Percentiles rank a stretch among this genome's conserved stretches.
phyloP scores from a whole-genome alignment of 2,113 vertebrate species.

The Eublepharis macularius region DNA sequence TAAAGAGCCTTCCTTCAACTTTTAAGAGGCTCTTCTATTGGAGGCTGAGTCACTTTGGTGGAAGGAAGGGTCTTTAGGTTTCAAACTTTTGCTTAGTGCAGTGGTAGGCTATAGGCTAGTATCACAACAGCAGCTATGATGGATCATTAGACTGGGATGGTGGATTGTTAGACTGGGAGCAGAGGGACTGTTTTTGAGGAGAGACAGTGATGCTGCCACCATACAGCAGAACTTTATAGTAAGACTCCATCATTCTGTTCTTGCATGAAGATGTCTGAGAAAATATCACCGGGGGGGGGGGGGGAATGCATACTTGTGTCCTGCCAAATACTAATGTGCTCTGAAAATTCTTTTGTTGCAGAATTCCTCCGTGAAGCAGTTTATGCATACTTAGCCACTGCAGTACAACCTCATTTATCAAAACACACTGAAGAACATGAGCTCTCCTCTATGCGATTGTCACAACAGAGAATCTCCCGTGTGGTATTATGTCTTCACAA shows the following conservation, averaged over 20 bases:
- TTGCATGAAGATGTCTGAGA: background rate
- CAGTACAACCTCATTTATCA: background rate
- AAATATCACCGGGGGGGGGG: conserved; percentile 14
- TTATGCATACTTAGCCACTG: conserved; percentile 33
- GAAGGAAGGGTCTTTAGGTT: too few relatives aligned
- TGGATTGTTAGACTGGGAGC: conserved; percentile 6
- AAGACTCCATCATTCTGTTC: conserved; percentile 26
- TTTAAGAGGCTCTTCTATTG: too few relatives aligned
- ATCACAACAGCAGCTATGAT: too few relatives aligned
- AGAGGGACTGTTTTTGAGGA: background rate
- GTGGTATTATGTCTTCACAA: too few relatives aligned
- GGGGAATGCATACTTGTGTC: conserved; percentile 55
- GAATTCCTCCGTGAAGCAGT: conserved; percentile 31
- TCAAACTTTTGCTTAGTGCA: too few relatives aligned
- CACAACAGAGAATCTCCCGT: too few relatives aligned
- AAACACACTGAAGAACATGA: background rate
- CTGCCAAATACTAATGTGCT: conserved; percentile 33
- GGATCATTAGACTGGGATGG: too few relatives aligned
- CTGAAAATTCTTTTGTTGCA: background rate
- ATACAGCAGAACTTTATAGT: background rate
- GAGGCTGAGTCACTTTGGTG: too few relatives aligned
- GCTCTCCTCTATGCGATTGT: background rate
- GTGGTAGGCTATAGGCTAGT: too few relatives aligned
- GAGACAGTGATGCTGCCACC: background rate
- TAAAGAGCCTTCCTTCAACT: too few relatives aligned